Base-by-base conservation (phyloP, 2,113 vertebrate genomes). In the Notothenia coriiceps region DNA sequence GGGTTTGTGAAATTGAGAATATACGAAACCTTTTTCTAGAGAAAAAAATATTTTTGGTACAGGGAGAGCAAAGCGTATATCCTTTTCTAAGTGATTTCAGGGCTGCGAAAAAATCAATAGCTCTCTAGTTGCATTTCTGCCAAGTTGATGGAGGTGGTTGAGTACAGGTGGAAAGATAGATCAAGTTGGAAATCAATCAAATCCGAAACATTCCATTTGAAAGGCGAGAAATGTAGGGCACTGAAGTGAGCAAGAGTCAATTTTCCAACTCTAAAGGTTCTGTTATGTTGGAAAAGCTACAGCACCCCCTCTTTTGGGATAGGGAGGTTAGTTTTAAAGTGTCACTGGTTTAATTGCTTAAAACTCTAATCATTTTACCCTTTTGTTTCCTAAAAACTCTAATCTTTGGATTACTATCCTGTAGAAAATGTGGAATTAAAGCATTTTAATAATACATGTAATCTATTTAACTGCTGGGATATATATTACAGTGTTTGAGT, bases 111-210 rank as follows among this genome's bases (percentile, higher is more conserved):
- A 29, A 94, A 94, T 94, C 92, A 89, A 94, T 95, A 92, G 84
- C 70, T 65, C 82, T 91, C 85, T 87, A 71, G 89, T 83, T 87
- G 87, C 91, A 85, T 93, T 93, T 91, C 90, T 91, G 89, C 78
- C 91, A 89, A 74, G 81, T 74, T 92, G 90, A 94, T 88, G 89
- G 91, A 92, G 84, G 89, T 78, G 86, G 82, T 76, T 70, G 82
- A 84, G 91, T 73, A 68, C 77, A 91, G 83, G 88, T 92, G 89
- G 84, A 75, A 67, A 86, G 86, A 91, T 86, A 83, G 90, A 93
- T 93, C 91, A 92, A 84, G 88, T 88, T 80, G 77, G 88, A 86
- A 92, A 94, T 94, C 93, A 94, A 94, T 94, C 93, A 92, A 88
- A 88, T 87, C 77, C 77, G 9, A 90, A 93, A 90, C 78, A 80